Conservation (phyloP, 2,888 invertebrate genomes). For the Endotricha flammealis region DNA sequence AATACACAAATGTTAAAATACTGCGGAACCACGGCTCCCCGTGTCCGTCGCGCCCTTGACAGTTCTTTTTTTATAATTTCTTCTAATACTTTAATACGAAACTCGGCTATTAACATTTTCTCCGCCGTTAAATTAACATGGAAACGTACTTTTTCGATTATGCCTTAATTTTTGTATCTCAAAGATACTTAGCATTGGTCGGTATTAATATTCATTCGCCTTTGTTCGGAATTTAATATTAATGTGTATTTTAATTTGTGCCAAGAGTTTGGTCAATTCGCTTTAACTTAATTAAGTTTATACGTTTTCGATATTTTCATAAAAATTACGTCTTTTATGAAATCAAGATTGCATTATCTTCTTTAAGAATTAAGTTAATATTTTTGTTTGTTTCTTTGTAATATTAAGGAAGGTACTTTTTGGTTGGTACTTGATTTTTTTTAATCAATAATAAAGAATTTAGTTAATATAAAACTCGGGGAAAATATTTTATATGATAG, state of each 20-base stretch:
- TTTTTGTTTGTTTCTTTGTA: no score
- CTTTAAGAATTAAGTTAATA: no score
- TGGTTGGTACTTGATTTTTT: no score
- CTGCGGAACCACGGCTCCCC: no score
- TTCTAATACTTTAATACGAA: slow-evolving; percentile 12
- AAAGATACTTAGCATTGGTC: slow-evolving; percentile 6
- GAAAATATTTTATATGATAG: no score
- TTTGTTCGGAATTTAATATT: slow-evolving; percentile 3
- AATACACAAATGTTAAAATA: no score
- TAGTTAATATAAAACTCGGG: no score
- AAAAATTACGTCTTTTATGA: no score
- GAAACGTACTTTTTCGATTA: slow-evolving; percentile 11
- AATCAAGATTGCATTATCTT: no score
- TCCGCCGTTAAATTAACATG: slow-evolving; percentile 11
- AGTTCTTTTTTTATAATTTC: slow-evolving; percentile 6
- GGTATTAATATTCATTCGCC: slow-evolving; percentile 8
- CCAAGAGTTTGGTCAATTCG: background rate
- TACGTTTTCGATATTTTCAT: background rate
- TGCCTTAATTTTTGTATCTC: slow-evolving; percentile 2
- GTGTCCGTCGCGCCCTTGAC: no score
- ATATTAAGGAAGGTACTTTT: no score
- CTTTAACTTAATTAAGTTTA: background rate
- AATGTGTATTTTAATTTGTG: slow-evolving; percentile 2
- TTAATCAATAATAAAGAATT: no score
- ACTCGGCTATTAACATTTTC: slow-evolving; percentile 8